Conservation (phyloP, 2,113 vertebrate species). For the Nansenia antarctica region DNA sequence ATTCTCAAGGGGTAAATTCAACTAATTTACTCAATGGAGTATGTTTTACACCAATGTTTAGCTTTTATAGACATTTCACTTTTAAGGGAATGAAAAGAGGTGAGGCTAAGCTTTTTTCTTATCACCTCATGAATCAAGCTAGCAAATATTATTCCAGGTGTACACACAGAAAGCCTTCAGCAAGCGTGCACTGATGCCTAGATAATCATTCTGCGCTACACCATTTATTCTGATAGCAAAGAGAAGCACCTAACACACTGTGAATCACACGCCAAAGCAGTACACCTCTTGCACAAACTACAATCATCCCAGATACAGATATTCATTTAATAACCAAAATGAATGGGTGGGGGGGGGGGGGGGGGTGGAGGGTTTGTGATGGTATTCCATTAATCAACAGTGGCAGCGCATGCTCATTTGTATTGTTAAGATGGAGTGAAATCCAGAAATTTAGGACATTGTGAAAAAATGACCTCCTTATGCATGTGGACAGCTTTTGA, state of each 20-base stretch:
- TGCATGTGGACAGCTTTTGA: slow-evolving; percentile 80
- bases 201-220: slow-evolving; percentile 16
- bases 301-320: slow-evolving; percentile 55
- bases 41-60: background rate
- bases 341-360: slow-evolving; percentile 1
- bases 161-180: slow-evolving; percentile 10
- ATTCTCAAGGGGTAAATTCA: too few relatives aligned
- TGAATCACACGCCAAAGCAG: slow-evolving; percentile 18
- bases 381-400: slow-evolving; percentile 88
- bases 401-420: slow-evolving; percentile 89
- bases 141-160: slow-evolving; percentile 12
- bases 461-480: slow-evolving; percentile 87
- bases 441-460: slow-evolving; percentile 88
- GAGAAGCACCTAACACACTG: slow-evolving; percentile 24
- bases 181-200: slow-evolving; percentile 5
- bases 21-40: background rate
- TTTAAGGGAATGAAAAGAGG: background rate
- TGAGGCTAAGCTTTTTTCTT: too few relatives aligned
- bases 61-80: background rate
- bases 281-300: slow-evolving; percentile 31
- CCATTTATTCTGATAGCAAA: slow-evolving; percentile 20
- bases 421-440: slow-evolving; percentile 86
- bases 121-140: slow-evolving; percentile 2
- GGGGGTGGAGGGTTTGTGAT: background rate
- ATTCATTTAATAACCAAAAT: slow-evolving; percentile 45